phyloP scores from a whole-genome alignment of 2,888 invertebrate species.

The Tiphia femorata region DNA sequence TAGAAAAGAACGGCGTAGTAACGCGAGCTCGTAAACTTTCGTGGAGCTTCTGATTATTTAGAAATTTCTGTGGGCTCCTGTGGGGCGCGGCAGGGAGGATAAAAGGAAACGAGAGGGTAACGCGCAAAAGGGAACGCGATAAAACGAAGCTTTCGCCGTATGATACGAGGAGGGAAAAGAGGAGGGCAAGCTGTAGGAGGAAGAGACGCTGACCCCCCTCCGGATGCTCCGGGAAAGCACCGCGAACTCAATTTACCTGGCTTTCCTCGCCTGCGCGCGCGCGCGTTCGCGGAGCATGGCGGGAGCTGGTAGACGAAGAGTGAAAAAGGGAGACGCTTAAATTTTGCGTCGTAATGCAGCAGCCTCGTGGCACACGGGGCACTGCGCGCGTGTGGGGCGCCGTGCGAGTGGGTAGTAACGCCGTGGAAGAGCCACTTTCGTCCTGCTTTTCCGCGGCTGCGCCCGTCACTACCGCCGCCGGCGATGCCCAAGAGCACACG shows the following conservation, averaged over 20 bases:
- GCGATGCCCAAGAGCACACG: too few species aligned
- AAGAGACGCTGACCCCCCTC: constrained; percentile 7
- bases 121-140: background rate
- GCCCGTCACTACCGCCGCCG: too few species aligned
- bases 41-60: too few species aligned
- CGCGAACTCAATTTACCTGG: constrained; percentile 32
- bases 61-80: too few species aligned
- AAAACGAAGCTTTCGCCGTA: too few species aligned
- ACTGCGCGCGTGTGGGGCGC: constrained; percentile 11
- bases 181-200: background rate
- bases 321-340: constrained; percentile 26
- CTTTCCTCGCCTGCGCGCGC: constrained; percentile 7
- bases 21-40: too few species aligned
- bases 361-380: constrained; percentile 23
- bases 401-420: constrained; percentile 21
- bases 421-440: constrained; percentile 40
- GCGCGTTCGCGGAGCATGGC: too few species aligned
- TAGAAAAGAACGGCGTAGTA: too few species aligned
- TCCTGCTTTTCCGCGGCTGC: constrained; percentile 33
- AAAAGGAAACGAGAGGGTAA: too few species aligned
- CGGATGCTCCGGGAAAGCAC: constrained; percentile 12
- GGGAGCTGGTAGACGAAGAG: too few species aligned
- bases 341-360: constrained; percentile 34
- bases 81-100: too few species aligned
- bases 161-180: background rate